Conservation (phyloP, 2,113 vertebrate species). For the Gallinago jamesoni region DNA sequence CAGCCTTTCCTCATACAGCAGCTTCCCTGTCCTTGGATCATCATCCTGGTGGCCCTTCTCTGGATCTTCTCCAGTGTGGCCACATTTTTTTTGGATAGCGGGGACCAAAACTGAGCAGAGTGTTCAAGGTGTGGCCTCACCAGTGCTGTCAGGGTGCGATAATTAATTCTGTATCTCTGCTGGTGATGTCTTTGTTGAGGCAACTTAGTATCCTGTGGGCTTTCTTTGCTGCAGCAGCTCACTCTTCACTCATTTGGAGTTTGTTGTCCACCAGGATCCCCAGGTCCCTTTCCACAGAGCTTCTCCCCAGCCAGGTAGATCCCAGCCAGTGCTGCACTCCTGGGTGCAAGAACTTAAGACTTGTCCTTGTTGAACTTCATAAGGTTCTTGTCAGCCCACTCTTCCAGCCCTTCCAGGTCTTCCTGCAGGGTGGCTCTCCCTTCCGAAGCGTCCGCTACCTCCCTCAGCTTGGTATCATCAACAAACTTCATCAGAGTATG, state of each 20-base stretch:
- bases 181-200: background rate
- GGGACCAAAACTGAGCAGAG: background rate
- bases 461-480: background rate
- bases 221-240: background rate
- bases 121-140: background rate
- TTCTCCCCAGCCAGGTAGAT: background rate
- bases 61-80: background rate
- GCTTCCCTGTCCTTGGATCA: background rate
- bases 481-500: background rate
- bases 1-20: background rate
- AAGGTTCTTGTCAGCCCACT: background rate
- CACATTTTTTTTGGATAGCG: background rate
- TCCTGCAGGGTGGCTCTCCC: background rate
- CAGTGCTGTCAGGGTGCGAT: background rate
- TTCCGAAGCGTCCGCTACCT: background rate
- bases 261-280: background rate
- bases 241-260: background rate
- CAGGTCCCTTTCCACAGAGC: background rate
- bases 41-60: background rate
- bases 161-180: background rate
- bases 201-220: background rate
- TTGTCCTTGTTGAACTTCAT: background rate
- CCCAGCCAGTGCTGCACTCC: background rate
- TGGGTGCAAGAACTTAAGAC: background rate
- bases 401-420: background rate